These are phyloP conservation scores for Candoia aspera DNA, from an alignment of 2,113 vertebrate genomes.

Conservation along the genomic window DNA sequence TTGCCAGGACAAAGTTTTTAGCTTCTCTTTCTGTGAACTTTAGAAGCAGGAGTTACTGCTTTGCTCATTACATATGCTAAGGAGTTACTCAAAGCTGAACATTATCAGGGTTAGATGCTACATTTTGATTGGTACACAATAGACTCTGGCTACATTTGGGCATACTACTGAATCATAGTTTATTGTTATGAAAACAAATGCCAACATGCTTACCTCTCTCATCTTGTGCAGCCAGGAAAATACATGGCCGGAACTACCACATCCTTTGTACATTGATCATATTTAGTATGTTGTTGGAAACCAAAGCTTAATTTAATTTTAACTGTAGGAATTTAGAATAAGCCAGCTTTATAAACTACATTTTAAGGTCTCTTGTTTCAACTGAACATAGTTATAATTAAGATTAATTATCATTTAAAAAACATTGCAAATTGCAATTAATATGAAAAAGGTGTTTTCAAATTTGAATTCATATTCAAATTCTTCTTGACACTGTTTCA, in stretches of 20 bases:
- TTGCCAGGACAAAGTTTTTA: constrained; percentile 65
- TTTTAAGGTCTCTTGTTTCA: not conserved
- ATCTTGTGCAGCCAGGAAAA: not conserved
- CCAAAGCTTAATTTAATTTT: not conserved
- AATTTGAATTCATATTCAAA: not conserved
- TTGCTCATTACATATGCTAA: constrained; percentile 26
- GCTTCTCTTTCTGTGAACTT: constrained; percentile 58
- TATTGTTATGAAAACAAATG: not conserved
- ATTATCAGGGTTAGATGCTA: not conserved
- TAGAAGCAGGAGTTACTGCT: constrained; percentile 23
- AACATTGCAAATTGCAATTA: not conserved
- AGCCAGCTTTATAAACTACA: not conserved
- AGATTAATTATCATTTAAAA: not conserved
- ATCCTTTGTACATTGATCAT: not conserved
- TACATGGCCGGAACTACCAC: not conserved
- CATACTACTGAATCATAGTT: not conserved
- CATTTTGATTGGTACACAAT: not conserved
- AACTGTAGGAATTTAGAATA: not conserved
- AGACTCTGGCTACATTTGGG: not conserved
- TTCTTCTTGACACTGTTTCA: not conserved
- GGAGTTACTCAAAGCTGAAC: constrained; percentile 40
- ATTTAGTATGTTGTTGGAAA: not conserved
- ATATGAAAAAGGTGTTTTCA: not conserved
- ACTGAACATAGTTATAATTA: not conserved
- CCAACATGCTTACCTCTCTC: not conserved